Percentiles rank a stretch among this genome's conserved stretches.
These are phyloP conservation scores for Todiramphus saurophagus DNA, from an alignment of 2,113 vertebrate species.

Conservation along the genomic window DNA sequence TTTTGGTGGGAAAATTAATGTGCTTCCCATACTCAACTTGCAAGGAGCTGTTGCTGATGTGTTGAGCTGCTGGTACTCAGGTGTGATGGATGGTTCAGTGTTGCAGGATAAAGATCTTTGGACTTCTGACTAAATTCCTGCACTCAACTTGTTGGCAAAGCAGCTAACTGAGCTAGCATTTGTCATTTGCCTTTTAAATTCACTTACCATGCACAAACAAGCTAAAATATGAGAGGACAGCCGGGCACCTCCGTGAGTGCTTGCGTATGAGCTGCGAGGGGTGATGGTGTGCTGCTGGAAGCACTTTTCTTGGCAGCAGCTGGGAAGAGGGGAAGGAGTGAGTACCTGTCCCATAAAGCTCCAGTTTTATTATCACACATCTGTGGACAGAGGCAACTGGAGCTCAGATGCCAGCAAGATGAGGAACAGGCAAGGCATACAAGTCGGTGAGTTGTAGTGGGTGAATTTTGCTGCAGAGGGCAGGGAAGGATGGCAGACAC, in stretches of 20 bases:
- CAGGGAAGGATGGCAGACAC: neutral
- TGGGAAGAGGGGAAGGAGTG: neutral
- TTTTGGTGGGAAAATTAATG: neutral
- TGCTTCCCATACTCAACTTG: neutral
- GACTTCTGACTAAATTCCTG: neutral
- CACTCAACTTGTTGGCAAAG: neutral
- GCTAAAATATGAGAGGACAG: neutral
- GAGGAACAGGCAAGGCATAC: neutral
- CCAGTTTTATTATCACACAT: neutral
- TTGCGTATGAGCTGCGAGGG: neutral
- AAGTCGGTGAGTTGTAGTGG: neutral
- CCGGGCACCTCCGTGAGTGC: neutral
- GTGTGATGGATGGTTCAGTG: neutral
- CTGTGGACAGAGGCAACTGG: neutral
- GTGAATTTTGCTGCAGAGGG: neutral
- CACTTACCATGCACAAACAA: neutral
- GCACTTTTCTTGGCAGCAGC: neutral
- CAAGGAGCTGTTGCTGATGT: neutral
- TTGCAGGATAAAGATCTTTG: conserved; percentile 1
- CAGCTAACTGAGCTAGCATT: neutral
- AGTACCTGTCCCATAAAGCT: neutral
- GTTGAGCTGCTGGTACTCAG: neutral
- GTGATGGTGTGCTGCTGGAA: neutral
- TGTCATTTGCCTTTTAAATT: neutral
- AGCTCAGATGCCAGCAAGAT: neutral